Base-by-base conservation (phyloP, 2,797 vertebrate species). In the Hypotaenidia okinawae region DNA sequence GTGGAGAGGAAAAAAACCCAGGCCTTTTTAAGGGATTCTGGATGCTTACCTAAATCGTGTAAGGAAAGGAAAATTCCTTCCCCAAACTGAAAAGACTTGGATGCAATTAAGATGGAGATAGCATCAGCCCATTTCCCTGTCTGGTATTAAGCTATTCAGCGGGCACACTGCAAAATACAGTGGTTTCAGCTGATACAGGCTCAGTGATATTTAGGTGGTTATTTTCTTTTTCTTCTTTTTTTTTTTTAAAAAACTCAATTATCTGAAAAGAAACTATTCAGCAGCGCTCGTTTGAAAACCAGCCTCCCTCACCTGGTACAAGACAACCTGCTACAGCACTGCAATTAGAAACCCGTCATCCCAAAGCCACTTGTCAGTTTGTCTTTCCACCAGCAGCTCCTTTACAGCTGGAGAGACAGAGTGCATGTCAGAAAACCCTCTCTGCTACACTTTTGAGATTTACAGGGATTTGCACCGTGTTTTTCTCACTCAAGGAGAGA, bases 221-320 rank as follows among this genome's bases (percentile, higher is more conserved):
- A 47, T 89, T 89, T 74, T 76, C 4, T 51, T 45, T 45, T 45
- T 45, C 43, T 45, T 45, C 43, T 45, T 45, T 17, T 45, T 87
- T 83, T 11, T 35, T 85, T 87, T 22, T 1, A 49, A 49, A 11
- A 49, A 49, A 11, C 81, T 88, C 77, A 79, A 35, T 93, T 86
- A 94, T 55, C 66, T 80, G 77, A 89, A 95, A 92, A 74, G 72
- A 91, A 92, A 93, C 63, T 79, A 73, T 89, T 95, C 84, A 87
- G 91, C 80, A 93, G 68, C 39, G 93, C 54, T 45, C 64, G 93
- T 96, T 66, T 80, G 92, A 87, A 96, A 95, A 72, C n/a, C 62
- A 57, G 52, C 37, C 63, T 80, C 70, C 70, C 95, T 92, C 15
- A 35, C 30, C 22, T 3, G 0, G 13, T 55, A 81, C 10, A 6